Base-by-base conservation (phyloP, 2,888 invertebrate species). In the Xylocampa areola region DNA sequence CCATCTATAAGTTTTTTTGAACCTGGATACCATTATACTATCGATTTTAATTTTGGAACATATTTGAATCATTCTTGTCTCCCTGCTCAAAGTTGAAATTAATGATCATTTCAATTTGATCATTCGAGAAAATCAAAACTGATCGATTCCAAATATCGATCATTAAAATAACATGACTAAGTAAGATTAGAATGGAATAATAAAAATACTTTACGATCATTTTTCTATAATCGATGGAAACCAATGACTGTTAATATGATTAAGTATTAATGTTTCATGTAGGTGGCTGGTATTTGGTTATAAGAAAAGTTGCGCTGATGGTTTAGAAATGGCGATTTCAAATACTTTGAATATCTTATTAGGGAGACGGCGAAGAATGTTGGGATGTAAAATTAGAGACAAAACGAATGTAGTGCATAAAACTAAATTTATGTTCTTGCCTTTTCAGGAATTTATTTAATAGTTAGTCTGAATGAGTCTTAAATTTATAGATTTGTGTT, bases 321-420 rank as follows among this genome's bases (percentile, higher is more conserved):
- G 39, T 36, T 19, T 23, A 16, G 25, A 33, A 50, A 49, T 48
- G 19, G 11, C n/a, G 6, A 13, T 10, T 19, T 4, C 29, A 19
- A 1, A 47, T 48, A 47, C 36, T 39, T 60, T 29, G 11, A 17
- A 43, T 52, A 1, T 8, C 11, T 21, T 1, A 8, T 23, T 41
- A 23, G 10, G 21, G 30, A 68, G 68, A 53, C 68, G 43, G 17
- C 30, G 47, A 33, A 39, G 64, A 53, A 64, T 64, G 64, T 43
- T 30, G 7, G 1, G 19, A 32, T 37, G 29, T 53, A 44, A 62
- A 68, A 43, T 37, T 41, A 32, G 45, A 61, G 14, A 11, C 0
- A 13, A 27, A 64, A 45, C 40, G 8, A 6, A 39, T 51, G 11
- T 37, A 49, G 11, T 32, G 1, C 19, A 2, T 17, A 5, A n/a